phyloP scores from a whole-genome alignment of 2,113 vertebrate species.

The Salminus brasiliensis region DNA sequence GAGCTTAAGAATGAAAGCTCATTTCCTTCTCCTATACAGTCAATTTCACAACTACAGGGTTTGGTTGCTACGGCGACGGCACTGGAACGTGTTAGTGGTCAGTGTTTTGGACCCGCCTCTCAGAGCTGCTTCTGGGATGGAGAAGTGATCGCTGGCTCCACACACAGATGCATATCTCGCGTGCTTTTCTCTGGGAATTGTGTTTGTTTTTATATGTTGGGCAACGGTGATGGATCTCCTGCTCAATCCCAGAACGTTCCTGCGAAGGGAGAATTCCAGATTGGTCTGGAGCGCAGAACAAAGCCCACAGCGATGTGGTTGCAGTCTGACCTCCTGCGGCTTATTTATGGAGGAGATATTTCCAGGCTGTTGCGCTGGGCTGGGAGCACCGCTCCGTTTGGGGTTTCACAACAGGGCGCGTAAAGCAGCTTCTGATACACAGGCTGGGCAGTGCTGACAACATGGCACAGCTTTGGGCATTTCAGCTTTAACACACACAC shows the following conservation, averaged over 20 bases:
- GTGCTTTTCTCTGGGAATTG: not conserved
- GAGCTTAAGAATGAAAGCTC: no score
- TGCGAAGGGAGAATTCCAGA: constrained; percentile 53
- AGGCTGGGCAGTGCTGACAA: not conserved
- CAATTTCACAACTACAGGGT: not conserved
- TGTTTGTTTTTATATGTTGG: constrained; percentile 11
- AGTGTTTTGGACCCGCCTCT: not conserved
- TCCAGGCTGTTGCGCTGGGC: constrained; percentile 67
- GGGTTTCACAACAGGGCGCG: constrained; percentile 58
- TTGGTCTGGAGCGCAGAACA: constrained; percentile 54
- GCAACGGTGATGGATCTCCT: not conserved
- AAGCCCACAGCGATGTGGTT: constrained; percentile 68
- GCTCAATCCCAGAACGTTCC: constrained; percentile 38
- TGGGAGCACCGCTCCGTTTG: constrained; percentile 63
- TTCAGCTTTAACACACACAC: not conserved
- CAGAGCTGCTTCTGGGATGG: not conserved
- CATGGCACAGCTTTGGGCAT: not conserved
- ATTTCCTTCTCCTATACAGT: no score
- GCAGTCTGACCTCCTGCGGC: constrained; percentile 62
- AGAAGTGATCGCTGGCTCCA: not conserved
- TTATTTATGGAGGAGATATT: constrained; percentile 76
- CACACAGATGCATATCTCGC: not conserved
- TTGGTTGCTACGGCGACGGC: not conserved
- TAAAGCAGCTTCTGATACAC: not conserved
- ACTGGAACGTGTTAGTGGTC: not conserved